phyloP scores from a whole-genome alignment of 1,140 invertebrate species.

The Pseudoatta argentina region DNA sequence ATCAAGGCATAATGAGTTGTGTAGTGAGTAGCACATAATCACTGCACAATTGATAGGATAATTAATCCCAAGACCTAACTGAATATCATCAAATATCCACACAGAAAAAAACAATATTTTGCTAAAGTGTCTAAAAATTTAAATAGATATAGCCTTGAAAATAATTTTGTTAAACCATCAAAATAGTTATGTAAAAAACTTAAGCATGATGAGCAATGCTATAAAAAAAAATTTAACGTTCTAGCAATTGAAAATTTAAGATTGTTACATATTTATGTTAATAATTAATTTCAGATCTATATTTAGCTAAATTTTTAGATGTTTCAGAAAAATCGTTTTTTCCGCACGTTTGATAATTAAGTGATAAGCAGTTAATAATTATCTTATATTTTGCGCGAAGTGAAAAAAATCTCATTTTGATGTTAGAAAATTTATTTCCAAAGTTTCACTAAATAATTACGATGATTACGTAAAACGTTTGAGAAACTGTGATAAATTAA shows the following conservation, averaged over 20 bases:
- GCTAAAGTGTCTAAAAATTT: too few relatives aligned
- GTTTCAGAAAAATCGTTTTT: too few relatives aligned
- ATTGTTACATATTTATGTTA: too few relatives aligned
- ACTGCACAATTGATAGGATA: background rate
- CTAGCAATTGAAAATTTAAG: too few relatives aligned
- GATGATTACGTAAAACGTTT: background rate
- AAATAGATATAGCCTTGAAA: too few relatives aligned
- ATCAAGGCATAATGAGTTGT: constrained; percentile 8
- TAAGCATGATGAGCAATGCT: too few relatives aligned
- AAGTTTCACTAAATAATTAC: constrained; percentile 5
- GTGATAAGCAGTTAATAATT: constrained; percentile 11
- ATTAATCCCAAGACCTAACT: background rate
- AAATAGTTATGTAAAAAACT: too few relatives aligned
- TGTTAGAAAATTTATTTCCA: background rate
- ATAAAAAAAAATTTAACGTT: too few relatives aligned
- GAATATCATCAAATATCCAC: background rate
- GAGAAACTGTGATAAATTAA: constrained; percentile 5
- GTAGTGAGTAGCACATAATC: background rate
- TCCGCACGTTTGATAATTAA: background rate
- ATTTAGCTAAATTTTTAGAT: too few relatives aligned
- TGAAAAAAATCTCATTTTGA: background rate
- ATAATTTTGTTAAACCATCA: background rate
- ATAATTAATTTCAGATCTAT: too few relatives aligned
- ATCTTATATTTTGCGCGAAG: background rate
- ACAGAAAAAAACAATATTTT: too few relatives aligned